Conservation (phyloP, 2,113 vertebrate genomes). For the Oenanthe oenanthe region DNA sequence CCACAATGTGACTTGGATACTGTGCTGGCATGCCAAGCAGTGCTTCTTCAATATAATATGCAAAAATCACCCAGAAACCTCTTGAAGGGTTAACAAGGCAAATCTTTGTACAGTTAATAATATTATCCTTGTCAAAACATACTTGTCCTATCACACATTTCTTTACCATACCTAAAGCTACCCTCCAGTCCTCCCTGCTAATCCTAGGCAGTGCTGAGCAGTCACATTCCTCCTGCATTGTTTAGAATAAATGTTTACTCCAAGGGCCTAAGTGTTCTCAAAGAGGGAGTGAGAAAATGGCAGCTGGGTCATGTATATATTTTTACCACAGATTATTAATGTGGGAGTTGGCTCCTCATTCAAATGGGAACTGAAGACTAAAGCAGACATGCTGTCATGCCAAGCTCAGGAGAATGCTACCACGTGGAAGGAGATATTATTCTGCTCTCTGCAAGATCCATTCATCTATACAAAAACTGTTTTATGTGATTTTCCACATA, state of each 20-base stretch:
- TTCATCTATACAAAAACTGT: background rate
- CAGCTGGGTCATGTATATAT: slow-evolving; percentile 30
- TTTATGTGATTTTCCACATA: slow-evolving; percentile 31
- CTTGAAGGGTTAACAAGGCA: background rate
- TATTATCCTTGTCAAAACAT: slow-evolving; percentile 12
- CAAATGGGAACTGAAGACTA: slow-evolving; percentile 13
- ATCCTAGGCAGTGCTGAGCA: slow-evolving; percentile 32
- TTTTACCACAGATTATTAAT: slow-evolving; percentile 38
- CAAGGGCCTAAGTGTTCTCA: slow-evolving; percentile 8
- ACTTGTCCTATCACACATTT: slow-evolving; percentile 22
- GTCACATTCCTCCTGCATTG: slow-evolving; percentile 45
- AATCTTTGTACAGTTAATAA: background rate
- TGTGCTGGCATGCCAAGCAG: background rate
- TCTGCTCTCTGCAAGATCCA: slow-evolving; percentile 6
- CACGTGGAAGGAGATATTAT: background rate
- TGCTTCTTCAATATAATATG: background rate
- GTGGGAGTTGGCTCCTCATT: slow-evolving; percentile 16
- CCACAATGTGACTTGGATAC: background rate
- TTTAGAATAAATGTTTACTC: slow-evolving; percentile 57
- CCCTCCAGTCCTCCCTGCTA: background rate
- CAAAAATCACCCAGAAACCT: background rate
- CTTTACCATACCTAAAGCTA: background rate
- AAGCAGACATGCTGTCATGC: background rate
- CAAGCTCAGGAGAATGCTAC: slow-evolving; percentile 26
- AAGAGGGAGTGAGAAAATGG: background rate